These are phyloP conservation scores for Anarhynchus alexandrinus DNA, from an alignment of 2,113 vertebrate species.

Conservation along the genomic window DNA sequence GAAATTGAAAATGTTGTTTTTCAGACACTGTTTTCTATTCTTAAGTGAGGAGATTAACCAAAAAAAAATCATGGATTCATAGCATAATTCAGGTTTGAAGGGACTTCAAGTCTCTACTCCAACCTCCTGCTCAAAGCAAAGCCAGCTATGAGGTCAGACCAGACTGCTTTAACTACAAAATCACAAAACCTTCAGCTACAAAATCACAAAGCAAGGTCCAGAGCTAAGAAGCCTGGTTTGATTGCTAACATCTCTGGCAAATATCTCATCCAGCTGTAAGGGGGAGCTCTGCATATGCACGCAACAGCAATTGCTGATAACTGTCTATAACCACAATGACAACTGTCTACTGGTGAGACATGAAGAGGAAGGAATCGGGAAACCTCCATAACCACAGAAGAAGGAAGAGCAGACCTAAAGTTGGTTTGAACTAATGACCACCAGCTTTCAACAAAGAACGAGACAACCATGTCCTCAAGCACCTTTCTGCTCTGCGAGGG, in stretches of 20 bases:
- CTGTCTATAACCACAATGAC: not conserved
- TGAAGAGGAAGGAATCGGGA: not conserved
- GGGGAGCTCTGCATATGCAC: not conserved
- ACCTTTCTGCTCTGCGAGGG: not conserved
- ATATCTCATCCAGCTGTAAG: not conserved
- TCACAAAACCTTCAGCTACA: not conserved
- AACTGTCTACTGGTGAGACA: not conserved
- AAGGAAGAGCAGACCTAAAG: not conserved
- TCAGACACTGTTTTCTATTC: not conserved
- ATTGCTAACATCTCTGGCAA: not conserved
- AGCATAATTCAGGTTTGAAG: not conserved
- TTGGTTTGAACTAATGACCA: not conserved
- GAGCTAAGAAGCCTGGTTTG: not conserved
- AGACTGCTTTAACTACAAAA: not conserved
- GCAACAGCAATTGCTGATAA: not conserved
- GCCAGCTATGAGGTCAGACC: not conserved
- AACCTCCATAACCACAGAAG: not conserved
- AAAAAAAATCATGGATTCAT: not conserved
- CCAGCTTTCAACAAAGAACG: not conserved
- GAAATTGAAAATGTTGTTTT: not conserved
- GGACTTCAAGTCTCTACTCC: not conserved
- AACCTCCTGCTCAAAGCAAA: not conserved
- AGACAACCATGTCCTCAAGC: not conserved
- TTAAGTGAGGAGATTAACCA: not conserved
- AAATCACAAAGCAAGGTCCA: not conserved